Evolutionary conservation across 2,797 vertebrate genomes (phyloP).

Genomic region (Tangara arthus): DNA sequence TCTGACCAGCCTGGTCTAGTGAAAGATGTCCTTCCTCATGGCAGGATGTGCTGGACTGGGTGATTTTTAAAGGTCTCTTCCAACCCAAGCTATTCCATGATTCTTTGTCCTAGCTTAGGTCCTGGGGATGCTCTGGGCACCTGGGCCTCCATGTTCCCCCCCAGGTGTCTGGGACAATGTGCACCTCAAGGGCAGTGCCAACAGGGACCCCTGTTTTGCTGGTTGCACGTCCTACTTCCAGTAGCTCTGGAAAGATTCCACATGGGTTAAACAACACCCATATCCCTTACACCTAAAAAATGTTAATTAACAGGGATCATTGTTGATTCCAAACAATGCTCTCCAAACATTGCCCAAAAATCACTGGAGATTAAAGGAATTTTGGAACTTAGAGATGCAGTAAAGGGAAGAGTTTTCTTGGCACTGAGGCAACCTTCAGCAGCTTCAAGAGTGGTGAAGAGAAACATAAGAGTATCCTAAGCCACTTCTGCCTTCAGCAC

Average conservation of each 20-base stretch:
- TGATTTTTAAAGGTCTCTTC: neutral
- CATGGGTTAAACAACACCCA: neutral
- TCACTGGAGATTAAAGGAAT: neutral
- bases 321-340: neutral
- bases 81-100: neutral
- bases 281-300: neutral
- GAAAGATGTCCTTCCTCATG: neutral
- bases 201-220: fast-evolving
- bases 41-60: neutral
- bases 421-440: neutral
- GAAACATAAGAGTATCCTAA: neutral
- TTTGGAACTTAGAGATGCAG: neutral
- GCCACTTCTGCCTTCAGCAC: neutral
- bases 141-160: neutral
- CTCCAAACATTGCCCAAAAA: neutral
- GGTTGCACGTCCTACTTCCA: neutral
- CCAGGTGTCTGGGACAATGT: neutral
- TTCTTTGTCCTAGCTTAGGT: fast-evolving
- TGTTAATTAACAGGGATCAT: neutral
- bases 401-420: neutral
- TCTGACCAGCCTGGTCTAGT: neutral
- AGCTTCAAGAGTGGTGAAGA: neutral
- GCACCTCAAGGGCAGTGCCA: neutral
- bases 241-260: neutral
- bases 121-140: neutral